A percentile compares a stretch with the other conserved stretches of the same genome.
phyloP scores from a whole-genome alignment of 1,140 invertebrate species.

The Pomacea maculata region DNA sequence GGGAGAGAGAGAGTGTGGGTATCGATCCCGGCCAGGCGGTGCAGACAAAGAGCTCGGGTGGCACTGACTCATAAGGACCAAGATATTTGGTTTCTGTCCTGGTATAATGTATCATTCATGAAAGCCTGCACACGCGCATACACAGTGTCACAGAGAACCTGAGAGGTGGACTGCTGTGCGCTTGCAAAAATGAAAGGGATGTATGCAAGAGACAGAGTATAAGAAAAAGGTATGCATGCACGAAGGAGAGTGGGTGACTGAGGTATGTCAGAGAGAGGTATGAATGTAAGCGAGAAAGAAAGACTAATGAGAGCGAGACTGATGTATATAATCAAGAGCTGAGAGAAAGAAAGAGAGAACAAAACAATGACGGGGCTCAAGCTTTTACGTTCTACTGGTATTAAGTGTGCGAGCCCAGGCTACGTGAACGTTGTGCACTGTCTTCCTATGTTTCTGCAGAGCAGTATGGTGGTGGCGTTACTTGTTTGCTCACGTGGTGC shows the following conservation, averaged over 20 bases:
- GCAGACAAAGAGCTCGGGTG: too few species aligned
- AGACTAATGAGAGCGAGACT: background rate
- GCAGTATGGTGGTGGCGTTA: too few species aligned
- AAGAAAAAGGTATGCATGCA: background rate
- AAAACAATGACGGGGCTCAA: background rate
- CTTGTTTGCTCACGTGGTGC: too few species aligned
- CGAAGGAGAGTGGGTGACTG: too few species aligned
- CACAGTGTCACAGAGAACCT: background rate
- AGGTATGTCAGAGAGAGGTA: background rate
- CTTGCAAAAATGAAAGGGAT: background rate
- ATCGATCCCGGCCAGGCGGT: too few species aligned
- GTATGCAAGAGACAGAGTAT: background rate
- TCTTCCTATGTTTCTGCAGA: too few species aligned
- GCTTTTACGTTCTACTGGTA: too few species aligned
- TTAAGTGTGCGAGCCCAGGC: too few species aligned
- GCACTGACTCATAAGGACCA: background rate
- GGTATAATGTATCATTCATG: background rate
- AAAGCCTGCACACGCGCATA: background rate
- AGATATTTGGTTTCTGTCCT: background rate
- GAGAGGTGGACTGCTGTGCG: too few species aligned
- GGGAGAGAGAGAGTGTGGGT: too few species aligned
- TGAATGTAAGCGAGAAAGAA: background rate
- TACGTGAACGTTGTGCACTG: too few species aligned
- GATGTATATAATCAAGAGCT: background rate
- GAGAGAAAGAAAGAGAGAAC: conserved; percentile 5